Base-by-base conservation (phyloP, 2,888 invertebrate genomes). In the Clanis bilineata region DNA sequence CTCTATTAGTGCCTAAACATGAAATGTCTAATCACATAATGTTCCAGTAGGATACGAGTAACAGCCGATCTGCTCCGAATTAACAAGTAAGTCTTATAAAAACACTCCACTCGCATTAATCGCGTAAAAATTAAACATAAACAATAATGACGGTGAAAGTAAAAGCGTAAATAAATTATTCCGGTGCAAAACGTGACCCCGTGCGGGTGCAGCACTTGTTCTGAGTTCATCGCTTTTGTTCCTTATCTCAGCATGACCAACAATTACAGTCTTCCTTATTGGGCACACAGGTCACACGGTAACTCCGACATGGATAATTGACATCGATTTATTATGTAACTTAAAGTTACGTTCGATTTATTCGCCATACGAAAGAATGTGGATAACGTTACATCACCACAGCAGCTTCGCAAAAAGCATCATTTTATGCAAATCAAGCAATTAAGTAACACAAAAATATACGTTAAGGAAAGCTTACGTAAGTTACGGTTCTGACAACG, bases 91-190 rank as follows among this genome's bases (percentile, higher is more conserved):
- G n/a, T n/a, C n/a, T n/a, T n/a, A 9, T 18, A 18, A 18, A 18
- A 6, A 36, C 1, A 36, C 36, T 36, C 10, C 12, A 36, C 36
- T 36, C 67, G 66, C 65, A 62, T 67, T 64, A 69, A 72, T 18
- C 73, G 73, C 71, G 65, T 63, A 73, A 68, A 72, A 71, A 69
- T 69, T 10, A 23, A 32, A 32, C 10, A 51, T 18, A 47, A 51
- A 51, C 51, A 51, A 51, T 51, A 23, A 58, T 76, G 76, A 75
- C 68, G 77, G 88, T 83, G 88, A 90, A 89, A 90, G 90, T 87
- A 82, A 84, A 74, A 85, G 82, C 80, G 80, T 82, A 78, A 77
- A 83, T 77, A 82, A 82, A 83, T 75, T 77, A 84, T 78, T 71
- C 67, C 67, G 73, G 73, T 64, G 71, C 69, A 69, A 76, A 69